These are phyloP conservation scores for Campopleginae sp. DNA, from an alignment of 2,888 invertebrate genomes.

Conservation along the genomic window DNA sequence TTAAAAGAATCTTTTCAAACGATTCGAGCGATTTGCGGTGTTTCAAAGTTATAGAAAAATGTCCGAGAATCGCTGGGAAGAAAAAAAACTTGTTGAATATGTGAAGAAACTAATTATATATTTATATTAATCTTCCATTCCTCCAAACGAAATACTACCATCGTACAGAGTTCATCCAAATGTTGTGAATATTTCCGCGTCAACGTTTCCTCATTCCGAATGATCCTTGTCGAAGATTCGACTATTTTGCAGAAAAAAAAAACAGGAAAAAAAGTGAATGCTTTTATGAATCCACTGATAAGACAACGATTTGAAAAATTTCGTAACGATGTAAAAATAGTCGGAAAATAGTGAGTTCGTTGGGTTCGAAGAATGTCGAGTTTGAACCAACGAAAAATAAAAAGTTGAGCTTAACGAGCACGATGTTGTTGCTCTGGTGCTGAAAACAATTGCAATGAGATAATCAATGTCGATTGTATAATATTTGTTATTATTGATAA, in stretches of 20 bases:
- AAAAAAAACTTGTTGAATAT: constrained; percentile 22
- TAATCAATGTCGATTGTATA: constrained; percentile 57
- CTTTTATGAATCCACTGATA: background rate
- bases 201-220: background rate
- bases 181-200: background rate
- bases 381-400: background rate
- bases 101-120: constrained; percentile 3
- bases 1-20: background rate
- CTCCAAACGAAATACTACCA: background rate
- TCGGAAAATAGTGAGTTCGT: background rate
- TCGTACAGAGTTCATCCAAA: background rate
- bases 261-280: background rate
- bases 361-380: background rate
- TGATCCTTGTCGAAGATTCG: background rate
- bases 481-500: constrained; percentile 56
- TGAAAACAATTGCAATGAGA: constrained; percentile 36
- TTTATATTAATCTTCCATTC: background rate
- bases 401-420: background rate
- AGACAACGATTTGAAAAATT: background rate
- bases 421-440: background rate
- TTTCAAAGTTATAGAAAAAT: background rate
- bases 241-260: background rate
- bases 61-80: background rate
- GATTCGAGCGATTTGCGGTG: background rate
- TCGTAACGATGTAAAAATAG: background rate